Conservation (phyloP, 2,797 vertebrate species). For the Cercopithecus petaurista region DNA sequence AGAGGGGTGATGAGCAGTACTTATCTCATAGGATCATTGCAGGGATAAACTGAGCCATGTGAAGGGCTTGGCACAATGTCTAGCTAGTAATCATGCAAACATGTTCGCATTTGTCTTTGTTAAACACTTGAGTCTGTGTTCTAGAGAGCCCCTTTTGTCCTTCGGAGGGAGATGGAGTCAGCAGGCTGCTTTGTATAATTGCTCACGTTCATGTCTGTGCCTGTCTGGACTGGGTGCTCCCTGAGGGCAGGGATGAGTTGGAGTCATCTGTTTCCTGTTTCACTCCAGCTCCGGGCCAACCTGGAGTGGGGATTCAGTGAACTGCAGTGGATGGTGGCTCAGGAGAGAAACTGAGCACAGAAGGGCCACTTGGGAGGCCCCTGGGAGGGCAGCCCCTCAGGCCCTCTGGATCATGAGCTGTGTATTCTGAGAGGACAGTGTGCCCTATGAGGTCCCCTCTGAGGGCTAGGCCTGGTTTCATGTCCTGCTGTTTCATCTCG, state of each 20-base stretch:
- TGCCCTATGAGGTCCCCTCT: background rate
- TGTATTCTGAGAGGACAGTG: background rate
- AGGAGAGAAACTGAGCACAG: background rate
- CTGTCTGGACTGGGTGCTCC: background rate
- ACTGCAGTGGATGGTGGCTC: background rate
- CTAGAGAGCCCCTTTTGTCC: background rate
- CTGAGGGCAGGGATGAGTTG: background rate
- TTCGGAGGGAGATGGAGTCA: too few species aligned
- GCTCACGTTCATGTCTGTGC: background rate
- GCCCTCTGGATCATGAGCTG: background rate
- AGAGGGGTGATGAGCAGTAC: background rate
- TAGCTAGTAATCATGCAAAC: background rate
- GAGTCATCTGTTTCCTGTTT: background rate
- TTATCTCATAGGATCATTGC: background rate
- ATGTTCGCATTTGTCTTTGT: background rate
- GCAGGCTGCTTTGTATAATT: background rate
- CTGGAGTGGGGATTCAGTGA: fast-evolving
- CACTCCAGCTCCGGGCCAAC: background rate
- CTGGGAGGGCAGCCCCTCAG: background rate
- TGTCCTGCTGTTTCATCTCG: too few species aligned
- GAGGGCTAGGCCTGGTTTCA: background rate
- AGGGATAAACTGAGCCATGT: fast-evolving
- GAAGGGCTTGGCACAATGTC: fast-evolving
- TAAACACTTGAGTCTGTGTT: background rate
- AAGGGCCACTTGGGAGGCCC: background rate